phyloP scores from a whole-genome alignment of 53 echinoderm and acorn worm genomes.

The Patiria pectinifera region DNA sequence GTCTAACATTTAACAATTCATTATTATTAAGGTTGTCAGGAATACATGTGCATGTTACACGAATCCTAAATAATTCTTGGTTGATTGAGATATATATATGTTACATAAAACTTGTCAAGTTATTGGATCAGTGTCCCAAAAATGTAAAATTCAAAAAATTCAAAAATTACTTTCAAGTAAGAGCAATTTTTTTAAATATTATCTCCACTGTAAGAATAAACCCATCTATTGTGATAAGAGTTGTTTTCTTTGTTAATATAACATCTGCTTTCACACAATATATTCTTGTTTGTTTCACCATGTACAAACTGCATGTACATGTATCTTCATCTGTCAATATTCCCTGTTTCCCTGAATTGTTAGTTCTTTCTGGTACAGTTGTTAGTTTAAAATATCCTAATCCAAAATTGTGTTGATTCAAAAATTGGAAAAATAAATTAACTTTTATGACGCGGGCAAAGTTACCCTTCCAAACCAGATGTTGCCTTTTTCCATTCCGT shows the following conservation, averaged over 20 bases:
- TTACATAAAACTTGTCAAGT: too few species aligned
- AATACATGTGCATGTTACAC: too few species aligned
- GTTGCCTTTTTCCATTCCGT: constrained; percentile 7
- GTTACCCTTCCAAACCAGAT: background rate
- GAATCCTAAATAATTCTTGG: too few species aligned
- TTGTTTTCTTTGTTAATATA: background rate
- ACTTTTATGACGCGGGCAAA: background rate
- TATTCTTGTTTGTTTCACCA: background rate
- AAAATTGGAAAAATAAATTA: background rate
- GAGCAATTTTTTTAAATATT: too few species aligned
- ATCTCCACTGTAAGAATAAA: too few species aligned
- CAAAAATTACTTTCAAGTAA: too few species aligned
- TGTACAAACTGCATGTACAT: background rate
- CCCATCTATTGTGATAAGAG: too few species aligned
- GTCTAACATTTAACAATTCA: too few species aligned
- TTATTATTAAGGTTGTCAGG: too few species aligned
- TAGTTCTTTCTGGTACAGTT: background rate
- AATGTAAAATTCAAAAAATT: too few species aligned
- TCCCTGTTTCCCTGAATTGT: background rate
- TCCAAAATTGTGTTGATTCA: background rate
- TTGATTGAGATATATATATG: too few species aligned
- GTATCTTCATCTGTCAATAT: background rate
- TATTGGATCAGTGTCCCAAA: too few species aligned
- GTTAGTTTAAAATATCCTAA: background rate
- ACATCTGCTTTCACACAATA: background rate